Percentiles rank a stretch among this genome's conserved stretches.
These are phyloP conservation scores for Calyptommatus sinebrachiatus DNA, from an alignment of 2,113 vertebrate genomes.

Conservation along the genomic window DNA sequence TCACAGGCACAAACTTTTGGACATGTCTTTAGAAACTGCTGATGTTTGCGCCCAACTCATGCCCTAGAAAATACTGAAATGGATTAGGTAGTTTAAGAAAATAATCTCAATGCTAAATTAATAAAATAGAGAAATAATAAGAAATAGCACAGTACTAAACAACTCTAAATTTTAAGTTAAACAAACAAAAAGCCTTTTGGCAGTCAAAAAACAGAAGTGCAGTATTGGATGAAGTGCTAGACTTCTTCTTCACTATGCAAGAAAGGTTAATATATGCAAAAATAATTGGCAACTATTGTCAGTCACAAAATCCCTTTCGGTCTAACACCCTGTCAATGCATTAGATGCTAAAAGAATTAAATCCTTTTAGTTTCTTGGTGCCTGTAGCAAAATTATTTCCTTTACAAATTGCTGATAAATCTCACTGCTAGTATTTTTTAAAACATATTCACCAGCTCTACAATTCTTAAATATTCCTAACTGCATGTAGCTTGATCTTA, in stretches of 20 bases:
- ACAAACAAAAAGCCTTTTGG: slow-evolving; percentile 28
- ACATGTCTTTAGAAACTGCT: not conserved
- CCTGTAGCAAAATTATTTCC: slow-evolving; percentile 13
- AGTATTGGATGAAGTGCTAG: slow-evolving; percentile 40
- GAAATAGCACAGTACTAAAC: slow-evolving; percentile 31
- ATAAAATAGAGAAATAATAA: slow-evolving; percentile 49
- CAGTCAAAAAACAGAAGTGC: slow-evolving; percentile 41
- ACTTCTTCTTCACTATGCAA: not conserved
- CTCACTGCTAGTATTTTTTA: slow-evolving; percentile 27
- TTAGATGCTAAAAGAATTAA: not conserved
- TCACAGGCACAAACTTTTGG: not conserved
- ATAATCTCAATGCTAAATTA: slow-evolving; percentile 17
- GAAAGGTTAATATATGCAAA: slow-evolving; percentile 42
- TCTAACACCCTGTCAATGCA: slow-evolving; percentile 15
- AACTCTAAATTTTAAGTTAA: slow-evolving; percentile 19
- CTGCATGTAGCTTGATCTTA: slow-evolving; percentile 1
- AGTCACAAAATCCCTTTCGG: slow-evolving; percentile 20
- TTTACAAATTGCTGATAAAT: slow-evolving; percentile 31
- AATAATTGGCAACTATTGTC: slow-evolving; percentile 33
- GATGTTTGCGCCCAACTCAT: slow-evolving; percentile 33
- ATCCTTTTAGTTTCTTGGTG: slow-evolving; percentile 33
- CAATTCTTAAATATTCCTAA: slow-evolving; percentile 22
- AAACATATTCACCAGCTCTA: slow-evolving; percentile 19
- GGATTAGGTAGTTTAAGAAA: slow-evolving; percentile 10
- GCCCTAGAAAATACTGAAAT: slow-evolving; percentile 57